phyloP scores from a whole-genome alignment of 2,113 vertebrate genomes.

The Albula glossodonta region DNA sequence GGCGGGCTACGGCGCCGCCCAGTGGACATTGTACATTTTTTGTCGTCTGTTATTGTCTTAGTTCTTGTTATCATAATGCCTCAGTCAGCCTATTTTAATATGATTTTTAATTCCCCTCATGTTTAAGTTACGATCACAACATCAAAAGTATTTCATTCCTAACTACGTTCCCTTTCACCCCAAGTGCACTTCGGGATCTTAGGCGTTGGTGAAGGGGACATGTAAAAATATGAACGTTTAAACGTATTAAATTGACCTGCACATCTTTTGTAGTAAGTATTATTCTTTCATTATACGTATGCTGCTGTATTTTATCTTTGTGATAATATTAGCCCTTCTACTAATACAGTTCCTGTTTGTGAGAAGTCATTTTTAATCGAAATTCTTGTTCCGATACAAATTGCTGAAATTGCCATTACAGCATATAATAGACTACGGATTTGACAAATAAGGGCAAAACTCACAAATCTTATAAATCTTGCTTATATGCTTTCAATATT shows the following conservation, averaged over 20 bases:
- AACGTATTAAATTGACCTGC: background rate
- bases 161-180: background rate
- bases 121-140: background rate
- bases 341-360: background rate
- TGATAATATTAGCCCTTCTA: background rate
- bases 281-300: background rate
- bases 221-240: background rate
- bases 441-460: no score
- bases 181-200: background rate
- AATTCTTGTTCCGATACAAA: no score
- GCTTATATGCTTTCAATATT: no score
- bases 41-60: background rate
- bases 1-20: conserved; percentile 71
- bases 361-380: background rate
- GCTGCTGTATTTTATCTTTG: background rate
- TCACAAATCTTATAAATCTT: no score
- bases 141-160: background rate
- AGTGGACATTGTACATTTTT: conserved; percentile 57
- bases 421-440: no score
- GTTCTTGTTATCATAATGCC: background rate
- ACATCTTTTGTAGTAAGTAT: background rate
- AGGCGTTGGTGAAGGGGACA: background rate
- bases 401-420: no score
- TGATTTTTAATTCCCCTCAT: background rate
- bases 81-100: background rate